Evolutionary conservation across 1,140 invertebrate genomes (phyloP), one percentile per base, ranked within the genome.

Genomic region (Semibalanus balanoides): DNA sequence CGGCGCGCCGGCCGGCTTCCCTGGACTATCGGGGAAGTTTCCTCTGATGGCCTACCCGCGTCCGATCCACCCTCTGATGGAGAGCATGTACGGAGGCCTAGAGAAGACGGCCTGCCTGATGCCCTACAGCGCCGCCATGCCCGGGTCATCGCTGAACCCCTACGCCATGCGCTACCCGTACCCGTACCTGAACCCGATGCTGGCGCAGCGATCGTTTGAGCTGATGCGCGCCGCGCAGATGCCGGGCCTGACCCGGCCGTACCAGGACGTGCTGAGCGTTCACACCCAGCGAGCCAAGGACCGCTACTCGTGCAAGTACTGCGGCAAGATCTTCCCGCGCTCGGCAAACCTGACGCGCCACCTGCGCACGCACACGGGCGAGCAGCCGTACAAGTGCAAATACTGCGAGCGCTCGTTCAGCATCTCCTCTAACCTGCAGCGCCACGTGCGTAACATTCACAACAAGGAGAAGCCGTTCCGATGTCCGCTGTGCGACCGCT

Each of bases 371-470:
- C 97, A 99, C 84, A 99, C 97, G 0, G 97, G 97, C 29, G 97
- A 99, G 82, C 94, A 98, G 83, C 96, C 96, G 0, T 98, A 98
- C 87, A 94, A 95, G 83, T 99, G 97, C 86, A 94, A 96, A 82
- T 98, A 97, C 85, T 99, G 97, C 86, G 97, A 99, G 83, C 87
- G 97, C 76, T 97, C 95, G 51, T 99, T 99, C 86, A 97, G 94
- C 82, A 99, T 99, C 84, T 97, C 96, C 0, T 98, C 95, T 74
- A 99, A 99, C 82, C 87, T 99, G 35, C 98, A 99, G 84, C 89
- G 98, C 74, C 98, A 99, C 85, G 97, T 99, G 29, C 87, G 98
- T 43, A 99, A 99, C 84, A 99, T 99, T 79, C 98, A 99, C 85
- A 98, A 99, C 85, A 98, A 97, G 83, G 93, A 95, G 83, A 92